Evolutionary conservation across 2,113 vertebrate species (phyloP), one percentile per base, ranked within the genome.

Genomic region (Craseonycteris thonglongyai): DNA sequence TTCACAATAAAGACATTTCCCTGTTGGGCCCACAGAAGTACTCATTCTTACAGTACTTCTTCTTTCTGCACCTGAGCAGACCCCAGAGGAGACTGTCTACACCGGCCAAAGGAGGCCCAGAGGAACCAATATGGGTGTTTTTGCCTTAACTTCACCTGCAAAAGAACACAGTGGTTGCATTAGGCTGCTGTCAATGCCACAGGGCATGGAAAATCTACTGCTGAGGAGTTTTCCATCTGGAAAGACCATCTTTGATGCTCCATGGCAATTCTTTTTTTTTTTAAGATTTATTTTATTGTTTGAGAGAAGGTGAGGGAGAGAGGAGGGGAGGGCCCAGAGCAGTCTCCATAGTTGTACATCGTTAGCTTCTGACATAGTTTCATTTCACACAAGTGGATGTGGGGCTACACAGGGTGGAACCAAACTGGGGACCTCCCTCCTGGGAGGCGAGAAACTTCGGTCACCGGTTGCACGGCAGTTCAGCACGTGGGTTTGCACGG

Each of bases 191-290:
- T 56, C 56, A 81, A 0, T 33, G 71, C 96, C 42, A 24, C 0
- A 0, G 71, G 91, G 59, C 93, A 90, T 94, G 94, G 93, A 95
- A 97, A 95, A 95, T n/a, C 56, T 94, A 93, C 91, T 28, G 78
- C 94, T 28, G 72, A 75, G 40, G 18, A 91, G n/a, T 78, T 88
- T 54, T 33, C 59, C 28, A 71, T 47, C 65, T 33, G 47, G 33
- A 35, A 89, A 93, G 54, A 86, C 54, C 63, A 40, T 51, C 83
- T 91, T 11, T 14, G 51, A 54, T 49, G 51, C 49, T 80, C 45
- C n/a, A 22, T 86, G 89, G 83, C 28, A 9, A 40, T 85, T 95
- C n/a, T n/a, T n/a, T n/a, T n/a, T n/a, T n/a, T n/a, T n/a, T n/a
- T n/a, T n/a, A n/a, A n/a, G n/a, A n/a, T n/a, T n/a, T n/a, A n/a